Base-by-base conservation (phyloP, 2,888 invertebrate species). In the Lasioglossum lativentre region DNA sequence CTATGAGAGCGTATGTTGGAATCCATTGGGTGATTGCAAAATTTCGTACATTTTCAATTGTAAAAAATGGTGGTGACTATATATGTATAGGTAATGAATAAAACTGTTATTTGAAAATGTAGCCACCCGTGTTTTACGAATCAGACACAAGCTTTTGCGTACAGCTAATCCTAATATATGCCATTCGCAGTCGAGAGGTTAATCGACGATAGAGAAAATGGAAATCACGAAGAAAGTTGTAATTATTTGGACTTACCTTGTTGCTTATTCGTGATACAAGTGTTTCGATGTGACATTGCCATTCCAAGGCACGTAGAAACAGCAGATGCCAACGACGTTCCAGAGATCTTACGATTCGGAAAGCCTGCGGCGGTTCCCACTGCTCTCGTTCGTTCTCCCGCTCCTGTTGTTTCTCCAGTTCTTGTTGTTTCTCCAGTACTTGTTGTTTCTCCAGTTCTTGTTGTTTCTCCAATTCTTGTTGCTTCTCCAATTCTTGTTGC, bases 251-350 rank as follows among this genome's bases (percentile, higher is more conserved):
- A 75, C 96, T 96, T 94, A 96, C 96, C 96, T 96, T 96, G 93
- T 96, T 97, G 93, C 96, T 96, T 93, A 97, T 96, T 94, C 96
- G 97, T 88, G 97, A 96, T 87, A 97, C 96, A 88, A 98, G 96
- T 90, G 97, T 97, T 95, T 99, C 99, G 94, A 99, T 96, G 95
- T 98, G 97, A 95, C 98, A 98, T 96, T 98, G 98, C 97, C 98
- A 98, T 96, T 99, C 99, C 93, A 98, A 96, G 80, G 98, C 98
- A 92, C 98, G 96, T 93, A 99, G 96, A 96, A 98, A 98, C 90
- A 99, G 96, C 91, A 97, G 96, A 95, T 98, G 98, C 98, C 98
- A 99, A 94, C 98, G 97, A 87, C 97, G 96, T 95, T 99, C 98
- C 91, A 99, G 96, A 86, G 97, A 97, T 82, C 96, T 96, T 87